Conservation (phyloP, 1,140 invertebrate species). For the Colletes gigas region DNA sequence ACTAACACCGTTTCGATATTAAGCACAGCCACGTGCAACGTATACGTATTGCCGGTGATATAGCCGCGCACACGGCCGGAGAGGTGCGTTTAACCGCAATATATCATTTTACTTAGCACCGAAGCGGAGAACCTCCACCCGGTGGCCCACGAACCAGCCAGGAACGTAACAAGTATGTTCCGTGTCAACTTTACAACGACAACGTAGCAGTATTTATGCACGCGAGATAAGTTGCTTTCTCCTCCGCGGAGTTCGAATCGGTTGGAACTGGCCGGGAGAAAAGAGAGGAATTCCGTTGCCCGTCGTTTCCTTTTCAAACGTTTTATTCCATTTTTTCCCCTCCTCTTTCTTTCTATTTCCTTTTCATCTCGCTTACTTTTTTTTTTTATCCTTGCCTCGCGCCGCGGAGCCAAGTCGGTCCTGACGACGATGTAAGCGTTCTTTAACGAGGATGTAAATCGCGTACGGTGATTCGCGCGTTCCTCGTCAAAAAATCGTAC, state of each 20-base stretch:
- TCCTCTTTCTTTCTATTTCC: not conserved
- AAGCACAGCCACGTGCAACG: slow-evolving; percentile 66
- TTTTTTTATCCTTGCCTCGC: not conserved
- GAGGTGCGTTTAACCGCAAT: slow-evolving; percentile 61
- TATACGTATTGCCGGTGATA: slow-evolving; percentile 58
- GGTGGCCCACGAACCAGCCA: slow-evolving; percentile 28
- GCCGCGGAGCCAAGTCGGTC: not conserved
- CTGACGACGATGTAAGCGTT: slow-evolving; percentile 24
- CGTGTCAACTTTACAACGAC: slow-evolving; percentile 40
- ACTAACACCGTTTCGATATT: slow-evolving; percentile 78
- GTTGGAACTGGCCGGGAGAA: not conserved
- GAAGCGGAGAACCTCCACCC: slow-evolving; percentile 34
- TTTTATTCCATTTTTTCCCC: too few relatives aligned
- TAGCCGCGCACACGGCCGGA: slow-evolving; percentile 51
- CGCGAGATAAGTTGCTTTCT: slow-evolving; percentile 24
- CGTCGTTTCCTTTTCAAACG: too few relatives aligned
- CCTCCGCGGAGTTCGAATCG: not conserved
- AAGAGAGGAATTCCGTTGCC: slow-evolving; percentile 12
- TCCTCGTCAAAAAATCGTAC: too few relatives aligned
- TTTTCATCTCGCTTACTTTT: not conserved
- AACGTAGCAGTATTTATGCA: slow-evolving; percentile 44
- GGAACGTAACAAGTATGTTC: slow-evolving; percentile 50
- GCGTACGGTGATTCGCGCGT: too few relatives aligned
- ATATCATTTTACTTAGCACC: slow-evolving; percentile 67
- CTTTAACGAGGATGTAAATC: slow-evolving; percentile 31